Base-by-base conservation (phyloP, 2,888 invertebrate genomes). In the Rotaria sp. region DNA sequence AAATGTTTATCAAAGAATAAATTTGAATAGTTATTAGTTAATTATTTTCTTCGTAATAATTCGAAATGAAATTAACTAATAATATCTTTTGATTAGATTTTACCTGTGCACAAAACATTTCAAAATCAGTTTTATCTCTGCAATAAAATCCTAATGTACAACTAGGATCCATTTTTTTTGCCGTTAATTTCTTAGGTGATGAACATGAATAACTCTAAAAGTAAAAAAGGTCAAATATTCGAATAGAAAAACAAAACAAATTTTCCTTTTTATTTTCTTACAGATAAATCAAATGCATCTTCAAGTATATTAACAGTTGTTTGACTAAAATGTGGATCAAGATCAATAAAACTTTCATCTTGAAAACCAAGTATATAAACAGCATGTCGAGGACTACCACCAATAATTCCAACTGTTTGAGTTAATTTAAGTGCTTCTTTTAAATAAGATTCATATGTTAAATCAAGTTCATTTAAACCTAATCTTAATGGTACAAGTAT, bases 311-410 rank as follows among this genome's bases (percentile, higher is more conserved):
- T 95, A 59, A 96, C 94, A 92, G 94, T 94, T 91, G 96, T 95
- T 91, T 96, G 96, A 90, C 96, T 96, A 89, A 95, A 95, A 91
- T 97, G 97, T 30, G 97, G 97, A 92, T 97, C 97, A 88, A 97
- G 92, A 90, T 96, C 95, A 89, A 97, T 95, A 87, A 96, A 92
- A 91, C 95, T 94, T 90, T 96, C 95, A 90, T 95, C 94, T 93
- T 96, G 96, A 91, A 94, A 96, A 84, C 96, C 97, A 88, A 96
- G 93, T 92, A 97, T 96, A 91, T 96, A 97, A 57, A 96, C 92
- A 30, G 96, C 96, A 93, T 96, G 96, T 90, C 95, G 95, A 0
- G 96, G 96, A 89, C 95, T 93, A 26, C 97, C 97, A 15, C 96
- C 97, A 89, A 96, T 96, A 85, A 96, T 94, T 41, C 97, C 96